Percentiles rank a stretch among this genome's conserved stretches.
Evolutionary conservation across 2,113 vertebrate species (phyloP).

Genomic region (Rhinolophus sinicus): DNA sequence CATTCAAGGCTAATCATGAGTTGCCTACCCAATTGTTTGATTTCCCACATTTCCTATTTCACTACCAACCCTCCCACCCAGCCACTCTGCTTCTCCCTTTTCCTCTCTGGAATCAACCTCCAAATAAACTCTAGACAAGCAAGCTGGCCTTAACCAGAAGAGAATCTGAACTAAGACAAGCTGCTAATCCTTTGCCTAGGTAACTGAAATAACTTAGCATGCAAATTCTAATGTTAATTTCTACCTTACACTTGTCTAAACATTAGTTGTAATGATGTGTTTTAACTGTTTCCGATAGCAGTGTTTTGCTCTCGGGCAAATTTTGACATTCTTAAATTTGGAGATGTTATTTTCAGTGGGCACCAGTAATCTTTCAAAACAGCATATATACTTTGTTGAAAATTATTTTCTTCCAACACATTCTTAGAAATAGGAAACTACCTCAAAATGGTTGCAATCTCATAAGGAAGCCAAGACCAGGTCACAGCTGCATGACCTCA

Average conservation of each 20-base stretch:
- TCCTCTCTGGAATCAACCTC: not conserved
- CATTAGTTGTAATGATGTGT: not conserved
- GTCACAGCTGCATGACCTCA: conserved; percentile 73
- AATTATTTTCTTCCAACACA: conserved; percentile 20
- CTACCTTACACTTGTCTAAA: not conserved
- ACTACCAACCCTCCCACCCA: not conserved
- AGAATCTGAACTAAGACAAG: not conserved
- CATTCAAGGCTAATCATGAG: not conserved
- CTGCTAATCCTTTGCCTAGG: not conserved
- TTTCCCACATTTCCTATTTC: not conserved
- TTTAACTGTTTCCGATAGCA: not conserved
- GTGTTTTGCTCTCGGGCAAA: not conserved
- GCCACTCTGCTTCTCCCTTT: not conserved
- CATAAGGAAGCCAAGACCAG: conserved; percentile 47
- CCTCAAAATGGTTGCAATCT: not conserved
- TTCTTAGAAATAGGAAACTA: conserved; percentile 60
- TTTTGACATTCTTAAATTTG: not conserved
- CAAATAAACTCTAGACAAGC: not conserved
- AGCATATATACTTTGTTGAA: not conserved
- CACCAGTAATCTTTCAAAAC: not conserved
- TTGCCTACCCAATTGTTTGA: not conserved
- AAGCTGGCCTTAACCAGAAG: not conserved
- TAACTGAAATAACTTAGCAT: not conserved
- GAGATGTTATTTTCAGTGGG: not conserved
- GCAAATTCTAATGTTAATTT: not conserved